These are phyloP conservation scores for Eulemur rufifrons DNA, from an alignment of 2,113 vertebrate species.

Conservation along the genomic window DNA sequence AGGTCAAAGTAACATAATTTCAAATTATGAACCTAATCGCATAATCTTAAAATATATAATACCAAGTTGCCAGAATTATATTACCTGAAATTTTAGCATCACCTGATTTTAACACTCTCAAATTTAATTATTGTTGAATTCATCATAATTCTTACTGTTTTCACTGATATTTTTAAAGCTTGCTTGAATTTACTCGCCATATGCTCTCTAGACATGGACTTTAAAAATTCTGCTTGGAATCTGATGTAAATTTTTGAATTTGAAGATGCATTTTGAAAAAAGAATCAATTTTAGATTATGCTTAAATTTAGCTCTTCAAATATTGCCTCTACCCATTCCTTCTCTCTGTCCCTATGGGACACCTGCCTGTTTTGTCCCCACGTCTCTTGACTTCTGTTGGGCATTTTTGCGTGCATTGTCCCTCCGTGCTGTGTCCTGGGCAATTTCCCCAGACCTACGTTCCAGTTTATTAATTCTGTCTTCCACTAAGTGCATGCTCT, in stretches of 20 bases:
- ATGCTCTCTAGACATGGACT: background rate
- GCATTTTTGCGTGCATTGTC: background rate
- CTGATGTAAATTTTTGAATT: background rate
- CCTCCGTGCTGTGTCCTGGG: no score
- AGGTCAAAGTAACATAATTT: background rate
- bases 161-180: background rate
- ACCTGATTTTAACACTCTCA: background rate
- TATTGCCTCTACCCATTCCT: background rate
- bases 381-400: background rate
- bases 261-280: background rate
- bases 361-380: no score
- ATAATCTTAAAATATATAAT: background rate
- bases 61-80: background rate
- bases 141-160: background rate
- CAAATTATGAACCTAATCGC: background rate
- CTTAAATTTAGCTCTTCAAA: background rate
- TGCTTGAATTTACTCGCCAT: background rate
- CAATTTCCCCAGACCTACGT: background rate
- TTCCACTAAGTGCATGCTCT: background rate
- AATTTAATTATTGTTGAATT: background rate
- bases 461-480: background rate
- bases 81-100: background rate
- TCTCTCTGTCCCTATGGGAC: background rate
- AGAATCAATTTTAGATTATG: background rate
- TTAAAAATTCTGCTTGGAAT: background rate